A percentile compares a stretch with the other conserved stretches of the same genome.
Conservation (phyloP, 2,113 vertebrate genomes). For the Trichechus manatus region DNA sequence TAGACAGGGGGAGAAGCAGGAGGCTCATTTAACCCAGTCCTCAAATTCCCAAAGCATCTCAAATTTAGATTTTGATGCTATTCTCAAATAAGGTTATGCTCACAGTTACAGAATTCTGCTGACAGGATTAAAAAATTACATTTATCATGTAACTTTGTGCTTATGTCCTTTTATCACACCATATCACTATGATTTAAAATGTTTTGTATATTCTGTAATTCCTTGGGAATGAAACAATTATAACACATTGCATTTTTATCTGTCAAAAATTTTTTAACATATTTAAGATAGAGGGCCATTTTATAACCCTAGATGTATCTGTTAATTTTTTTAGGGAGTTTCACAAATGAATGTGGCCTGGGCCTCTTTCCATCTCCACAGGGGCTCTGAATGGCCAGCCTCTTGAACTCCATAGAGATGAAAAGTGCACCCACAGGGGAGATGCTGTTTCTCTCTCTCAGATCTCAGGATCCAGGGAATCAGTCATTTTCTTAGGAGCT, state of each 20-base stretch:
- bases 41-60: not conserved
- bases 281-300: not conserved
- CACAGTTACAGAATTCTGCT: not conserved
- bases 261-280: not conserved
- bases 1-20: not conserved
- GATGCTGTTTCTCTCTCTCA: not conserved
- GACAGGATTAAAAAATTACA: not conserved
- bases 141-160: not conserved
- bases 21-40: not conserved
- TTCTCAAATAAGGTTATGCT: not conserved
- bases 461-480: not conserved
- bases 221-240: not conserved
- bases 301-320: not conserved
- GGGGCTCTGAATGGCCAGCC: not conserved
- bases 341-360: not conserved
- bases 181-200: not conserved
- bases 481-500: not conserved
- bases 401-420: not conserved
- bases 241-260: not conserved
- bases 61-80: not conserved
- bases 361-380: not conserved
- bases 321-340: not conserved
- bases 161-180: not conserved
- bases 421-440: not conserved
- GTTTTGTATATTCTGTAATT: not conserved